phyloP scores from a whole-genome alignment of 2,888 invertebrate genomes.

The Drosophila ezoana region DNA sequence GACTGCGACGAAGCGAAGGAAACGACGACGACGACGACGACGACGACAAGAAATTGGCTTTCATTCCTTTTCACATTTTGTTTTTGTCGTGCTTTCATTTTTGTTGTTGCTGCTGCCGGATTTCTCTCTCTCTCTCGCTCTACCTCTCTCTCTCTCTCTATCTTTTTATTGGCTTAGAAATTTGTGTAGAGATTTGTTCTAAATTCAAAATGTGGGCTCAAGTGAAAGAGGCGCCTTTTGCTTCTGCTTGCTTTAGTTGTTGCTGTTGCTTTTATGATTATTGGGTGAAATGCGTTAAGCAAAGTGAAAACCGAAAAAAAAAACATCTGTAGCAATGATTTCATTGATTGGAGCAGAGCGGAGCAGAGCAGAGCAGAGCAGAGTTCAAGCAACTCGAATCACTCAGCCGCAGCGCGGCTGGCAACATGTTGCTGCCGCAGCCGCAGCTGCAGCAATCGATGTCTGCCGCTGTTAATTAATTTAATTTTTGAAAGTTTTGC shows the following conservation, averaged over 20 bases:
- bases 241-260: background rate
- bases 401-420: slow-evolving; percentile 24
- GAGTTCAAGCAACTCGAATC: slow-evolving; percentile 41
- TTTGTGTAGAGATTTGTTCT: slow-evolving; percentile 75
- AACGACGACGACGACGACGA: slow-evolving; percentile 40
- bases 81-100: slow-evolving; percentile 81
- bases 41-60: slow-evolving; percentile 66
- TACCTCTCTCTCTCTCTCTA: slow-evolving; percentile 20
- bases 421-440: slow-evolving; percentile 49
- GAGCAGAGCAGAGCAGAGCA: slow-evolving; percentile 26
- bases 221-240: slow-evolving; percentile 62
- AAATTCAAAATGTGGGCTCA: slow-evolving; percentile 72
- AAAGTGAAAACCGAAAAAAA: slow-evolving; percentile 63
- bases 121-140: slow-evolving; percentile 64
- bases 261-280: slow-evolving; percentile 47
- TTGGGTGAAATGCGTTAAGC: slow-evolving; percentile 66
- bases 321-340: slow-evolving; percentile 42
- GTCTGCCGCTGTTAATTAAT: slow-evolving; percentile 38
- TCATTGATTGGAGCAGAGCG: slow-evolving; percentile 21
- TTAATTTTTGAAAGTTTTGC: slow-evolving; percentile 59
- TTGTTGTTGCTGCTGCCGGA: slow-evolving; percentile 46
- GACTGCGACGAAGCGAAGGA: slow-evolving; percentile 56
- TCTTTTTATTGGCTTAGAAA: slow-evolving; percentile 75
- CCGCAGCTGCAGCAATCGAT: slow-evolving; percentile 15
- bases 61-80: slow-evolving; percentile 81